Conservation (phyloP, 2,113 vertebrate genomes). For the Eretmochelys imbricata region DNA sequence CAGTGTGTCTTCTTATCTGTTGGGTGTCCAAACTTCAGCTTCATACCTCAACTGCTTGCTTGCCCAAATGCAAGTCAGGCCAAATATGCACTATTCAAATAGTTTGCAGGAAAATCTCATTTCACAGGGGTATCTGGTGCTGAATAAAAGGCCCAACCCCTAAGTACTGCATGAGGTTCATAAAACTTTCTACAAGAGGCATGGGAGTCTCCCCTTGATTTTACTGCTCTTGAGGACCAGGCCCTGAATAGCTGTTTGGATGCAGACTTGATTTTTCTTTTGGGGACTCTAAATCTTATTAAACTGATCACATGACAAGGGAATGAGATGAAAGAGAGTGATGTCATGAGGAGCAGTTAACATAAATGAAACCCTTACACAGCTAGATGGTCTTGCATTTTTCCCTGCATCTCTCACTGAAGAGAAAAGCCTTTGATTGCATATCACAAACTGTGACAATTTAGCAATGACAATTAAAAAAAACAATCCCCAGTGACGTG, state of each 20-base stretch:
- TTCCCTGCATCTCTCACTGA: background rate
- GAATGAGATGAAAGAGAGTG: background rate
- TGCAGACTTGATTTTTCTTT: background rate
- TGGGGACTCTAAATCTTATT: slow-evolving; percentile 4
- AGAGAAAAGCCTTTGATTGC: background rate
- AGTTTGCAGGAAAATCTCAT: background rate
- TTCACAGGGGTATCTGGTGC: background rate
- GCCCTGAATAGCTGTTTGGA: background rate
- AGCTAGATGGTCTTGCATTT: background rate
- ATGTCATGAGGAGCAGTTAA: background rate
- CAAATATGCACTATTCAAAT: background rate
- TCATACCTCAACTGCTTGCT: background rate
- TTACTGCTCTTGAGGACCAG: background rate
- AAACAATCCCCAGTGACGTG: background rate
- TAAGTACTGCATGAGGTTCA: background rate
- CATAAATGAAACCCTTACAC: background rate
- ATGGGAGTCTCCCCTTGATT: background rate
- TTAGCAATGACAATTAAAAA: background rate
- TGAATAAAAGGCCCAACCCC: background rate
- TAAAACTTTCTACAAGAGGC: background rate
- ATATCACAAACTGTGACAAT: background rate
- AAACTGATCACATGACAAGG: background rate
- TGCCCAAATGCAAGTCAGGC: background rate
- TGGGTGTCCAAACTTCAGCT: background rate
- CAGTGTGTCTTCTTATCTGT: background rate